These are phyloP conservation scores for Hedya salicella DNA, from an alignment of 2,888 invertebrate genomes.

Conservation along the genomic window DNA sequence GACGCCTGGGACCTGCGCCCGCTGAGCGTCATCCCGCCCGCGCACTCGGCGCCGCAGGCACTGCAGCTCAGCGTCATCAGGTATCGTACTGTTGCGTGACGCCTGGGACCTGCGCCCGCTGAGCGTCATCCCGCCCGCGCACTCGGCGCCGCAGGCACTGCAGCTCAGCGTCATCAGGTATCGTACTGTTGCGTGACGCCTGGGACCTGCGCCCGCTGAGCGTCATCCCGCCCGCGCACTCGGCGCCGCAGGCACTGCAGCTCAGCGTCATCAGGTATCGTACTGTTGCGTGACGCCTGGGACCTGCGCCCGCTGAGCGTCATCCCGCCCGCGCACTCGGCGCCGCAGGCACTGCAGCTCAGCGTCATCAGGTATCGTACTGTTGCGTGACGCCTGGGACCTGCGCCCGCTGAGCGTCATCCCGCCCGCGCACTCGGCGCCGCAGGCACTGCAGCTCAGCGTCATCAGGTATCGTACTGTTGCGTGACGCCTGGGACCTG, in stretches of 20 bases:
- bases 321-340: conserved; percentile 76
- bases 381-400: conserved; percentile 91
- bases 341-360: conserved; percentile 80
- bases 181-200: neutral
- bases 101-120: conserved; percentile 23
- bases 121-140: conserved; percentile 42
- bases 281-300: neutral
- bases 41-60: no score
- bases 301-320: conserved; percentile 85
- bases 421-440: conserved; percentile 51
- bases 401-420: conserved; percentile 88
- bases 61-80: neutral
- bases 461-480: conserved; percentile 16
- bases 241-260: conserved; percentile 13
- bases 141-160: conserved; percentile 12
- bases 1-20: conserved; percentile 1
- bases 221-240: conserved; percentile 43
- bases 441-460: neutral
- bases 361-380: neutral
- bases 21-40: conserved; percentile 14
- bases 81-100: conserved; percentile 54
- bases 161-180: conserved; percentile 16
- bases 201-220: neutral
- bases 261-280: conserved; percentile 30
- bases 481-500: conserved; percentile 39